Evolutionary conservation across 2,888 invertebrate species (phyloP).

Genomic region (Thymelicus sylvestris): DNA sequence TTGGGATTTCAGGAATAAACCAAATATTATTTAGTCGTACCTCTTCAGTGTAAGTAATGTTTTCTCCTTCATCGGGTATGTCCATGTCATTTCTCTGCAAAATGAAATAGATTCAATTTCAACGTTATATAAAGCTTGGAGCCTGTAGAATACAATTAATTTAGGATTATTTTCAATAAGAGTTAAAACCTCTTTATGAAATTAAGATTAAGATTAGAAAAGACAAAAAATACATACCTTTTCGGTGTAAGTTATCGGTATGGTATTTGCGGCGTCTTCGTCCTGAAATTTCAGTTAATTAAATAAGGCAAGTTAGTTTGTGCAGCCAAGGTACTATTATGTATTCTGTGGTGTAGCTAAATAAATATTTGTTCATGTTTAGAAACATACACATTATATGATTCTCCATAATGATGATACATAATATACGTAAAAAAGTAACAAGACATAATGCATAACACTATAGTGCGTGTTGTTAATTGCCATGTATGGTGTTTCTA

Average conservation of each 20-base stretch:
- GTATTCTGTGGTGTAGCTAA: too few relatives aligned
- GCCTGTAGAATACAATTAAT: too few relatives aligned
- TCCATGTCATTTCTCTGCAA: constrained; percentile 20
- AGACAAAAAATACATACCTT: not conserved
- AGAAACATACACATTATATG: too few relatives aligned
- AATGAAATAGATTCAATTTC: not conserved
- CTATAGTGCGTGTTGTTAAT: too few relatives aligned
- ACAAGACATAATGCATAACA: too few relatives aligned
- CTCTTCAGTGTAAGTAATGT: constrained; percentile 27
- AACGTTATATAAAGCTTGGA: not conserved
- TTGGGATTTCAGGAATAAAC: not conserved
- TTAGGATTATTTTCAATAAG: too few relatives aligned
- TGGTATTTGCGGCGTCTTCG: not conserved
- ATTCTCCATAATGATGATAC: too few relatives aligned
- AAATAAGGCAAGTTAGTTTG: not conserved
- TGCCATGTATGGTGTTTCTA: too few relatives aligned
- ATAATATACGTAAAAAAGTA: too few relatives aligned
- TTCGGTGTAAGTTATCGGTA: not conserved
- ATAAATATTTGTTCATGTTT: too few relatives aligned
- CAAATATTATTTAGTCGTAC: constrained; percentile 1
- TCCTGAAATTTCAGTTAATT: not conserved
- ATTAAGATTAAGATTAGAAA: not conserved
- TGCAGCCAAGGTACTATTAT: too few relatives aligned
- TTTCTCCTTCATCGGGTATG: constrained; percentile 30
- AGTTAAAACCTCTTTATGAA: too few relatives aligned